A percentile compares a stretch with the other conserved stretches of the same genome.
Evolutionary conservation across 2,888 invertebrate genomes (phyloP).

Genomic region (Cyclophora albipunctata): DNA sequence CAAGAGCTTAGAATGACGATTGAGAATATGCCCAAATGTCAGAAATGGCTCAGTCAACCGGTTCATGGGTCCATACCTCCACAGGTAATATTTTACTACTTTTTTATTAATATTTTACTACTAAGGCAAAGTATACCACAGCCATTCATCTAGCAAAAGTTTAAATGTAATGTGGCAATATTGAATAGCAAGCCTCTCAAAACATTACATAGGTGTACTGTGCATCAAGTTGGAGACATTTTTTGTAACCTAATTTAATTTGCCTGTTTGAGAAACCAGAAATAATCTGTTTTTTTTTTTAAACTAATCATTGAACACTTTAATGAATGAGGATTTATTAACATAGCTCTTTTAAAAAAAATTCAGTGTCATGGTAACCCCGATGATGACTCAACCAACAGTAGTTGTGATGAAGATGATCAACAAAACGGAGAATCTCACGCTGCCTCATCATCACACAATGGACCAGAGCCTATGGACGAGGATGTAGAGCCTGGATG

Average conservation of each 20-base stretch:
- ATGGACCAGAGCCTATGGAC: slow-evolving; percentile 53
- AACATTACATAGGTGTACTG: background rate
- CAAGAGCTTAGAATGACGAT: slow-evolving; percentile 74
- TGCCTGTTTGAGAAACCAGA: background rate
- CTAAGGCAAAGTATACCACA: too few species aligned
- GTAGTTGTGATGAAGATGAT: slow-evolving; percentile 51
- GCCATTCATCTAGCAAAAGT: too few species aligned
- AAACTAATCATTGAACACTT: background rate
- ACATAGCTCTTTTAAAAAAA: background rate
- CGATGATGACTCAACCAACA: slow-evolving; percentile 64
- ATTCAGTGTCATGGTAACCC: slow-evolving; percentile 67
- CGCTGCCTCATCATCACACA: slow-evolving; percentile 27
- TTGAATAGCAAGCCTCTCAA: background rate
- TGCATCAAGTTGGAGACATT: too few species aligned
- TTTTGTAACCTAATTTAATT: background rate
- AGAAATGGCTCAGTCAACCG: slow-evolving; percentile 74
- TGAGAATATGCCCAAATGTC: slow-evolving; percentile 75
- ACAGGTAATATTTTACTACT: slow-evolving; percentile 41
- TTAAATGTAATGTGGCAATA: background rate
- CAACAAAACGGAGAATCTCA: slow-evolving; percentile 30
- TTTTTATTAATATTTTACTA: too few species aligned
- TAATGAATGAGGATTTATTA: too few species aligned
- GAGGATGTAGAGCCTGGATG: slow-evolving; percentile 79
- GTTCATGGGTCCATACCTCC: slow-evolving; percentile 53
- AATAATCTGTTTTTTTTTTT: too few species aligned